phyloP scores from a whole-genome alignment of 2,888 invertebrate genomes.

The Chymomyza amoena region DNA sequence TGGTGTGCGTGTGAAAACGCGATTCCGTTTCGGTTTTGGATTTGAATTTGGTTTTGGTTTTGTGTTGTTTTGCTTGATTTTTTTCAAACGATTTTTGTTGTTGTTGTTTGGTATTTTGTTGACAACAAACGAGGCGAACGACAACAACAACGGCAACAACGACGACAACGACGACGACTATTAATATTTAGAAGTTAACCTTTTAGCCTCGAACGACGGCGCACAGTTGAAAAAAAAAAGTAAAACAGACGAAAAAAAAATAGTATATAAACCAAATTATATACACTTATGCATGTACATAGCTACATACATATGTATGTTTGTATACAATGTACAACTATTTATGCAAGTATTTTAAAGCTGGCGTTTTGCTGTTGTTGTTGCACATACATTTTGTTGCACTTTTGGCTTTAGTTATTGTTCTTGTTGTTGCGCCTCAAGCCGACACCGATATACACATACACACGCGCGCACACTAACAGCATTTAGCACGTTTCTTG shows the following conservation, averaged over 20 bases:
- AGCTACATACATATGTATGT: too few relatives aligned
- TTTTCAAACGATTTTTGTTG: conserved; percentile 21
- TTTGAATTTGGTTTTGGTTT: conserved; percentile 17
- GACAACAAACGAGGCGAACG: conserved; percentile 33
- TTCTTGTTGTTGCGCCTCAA: too few relatives aligned
- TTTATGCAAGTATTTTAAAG: not conserved
- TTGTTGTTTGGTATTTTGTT: conserved; percentile 40
- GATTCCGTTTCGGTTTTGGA: not conserved
- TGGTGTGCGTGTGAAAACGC: not conserved
- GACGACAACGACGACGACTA: conserved; percentile 63
- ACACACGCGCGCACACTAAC: conserved; percentile 4
- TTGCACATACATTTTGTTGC: not conserved
- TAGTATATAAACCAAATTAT: conserved; percentile 25
- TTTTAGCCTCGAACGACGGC: conserved; percentile 70
- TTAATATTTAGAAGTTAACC: conserved; percentile 78
- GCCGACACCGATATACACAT: not conserved
- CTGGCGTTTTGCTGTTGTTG: not conserved
- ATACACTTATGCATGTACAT: not conserved
- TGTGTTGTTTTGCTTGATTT: conserved; percentile 22
- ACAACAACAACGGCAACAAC: conserved; percentile 19
- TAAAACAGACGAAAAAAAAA: conserved; percentile 4
- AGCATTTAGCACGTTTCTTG: conserved; percentile 14
- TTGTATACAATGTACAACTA: not conserved
- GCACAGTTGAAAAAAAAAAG: conserved; percentile 45
- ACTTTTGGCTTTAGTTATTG: not conserved